phyloP scores from a whole-genome alignment of 2,888 invertebrate genomes.

The Trisateles emortualis region DNA sequence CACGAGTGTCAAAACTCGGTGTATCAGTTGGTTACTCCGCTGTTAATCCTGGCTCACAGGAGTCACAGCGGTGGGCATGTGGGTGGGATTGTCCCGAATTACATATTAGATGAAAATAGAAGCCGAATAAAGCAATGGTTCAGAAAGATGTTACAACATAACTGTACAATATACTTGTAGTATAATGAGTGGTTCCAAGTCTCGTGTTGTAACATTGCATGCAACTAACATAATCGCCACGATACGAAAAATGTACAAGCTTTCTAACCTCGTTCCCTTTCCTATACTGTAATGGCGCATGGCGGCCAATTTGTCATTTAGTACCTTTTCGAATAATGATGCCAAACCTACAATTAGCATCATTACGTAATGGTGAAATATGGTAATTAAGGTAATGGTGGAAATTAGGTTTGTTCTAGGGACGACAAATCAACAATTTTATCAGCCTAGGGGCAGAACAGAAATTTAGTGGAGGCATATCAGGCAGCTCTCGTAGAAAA shows the following conservation, averaged over 20 bases:
- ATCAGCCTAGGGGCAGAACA: too few species aligned
- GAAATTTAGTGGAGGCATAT: too few species aligned
- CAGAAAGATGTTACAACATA: constrained; percentile 65
- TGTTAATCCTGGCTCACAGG: too few species aligned
- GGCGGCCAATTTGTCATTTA: constrained; percentile 45
- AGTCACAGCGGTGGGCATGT: too few species aligned
- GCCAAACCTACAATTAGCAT: too few species aligned
- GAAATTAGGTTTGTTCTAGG: background rate
- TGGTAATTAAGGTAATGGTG: background rate
- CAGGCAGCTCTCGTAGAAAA: too few species aligned
- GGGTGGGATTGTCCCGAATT: too few species aligned
- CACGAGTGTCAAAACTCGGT: too few species aligned
- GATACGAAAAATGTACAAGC: constrained; percentile 64
- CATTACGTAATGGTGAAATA: background rate
- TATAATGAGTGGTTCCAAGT: constrained; percentile 67
- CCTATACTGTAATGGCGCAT: constrained; percentile 55
- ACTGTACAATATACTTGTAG: constrained; percentile 55
- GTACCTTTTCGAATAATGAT: constrained; percentile 27
- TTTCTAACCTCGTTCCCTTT: constrained; percentile 78
- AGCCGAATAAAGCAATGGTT: constrained; percentile 46
- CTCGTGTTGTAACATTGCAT: constrained; percentile 69
- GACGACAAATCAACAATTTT: too few species aligned
- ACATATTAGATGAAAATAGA: constrained; percentile 29
- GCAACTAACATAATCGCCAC: constrained; percentile 53
- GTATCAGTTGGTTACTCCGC: too few species aligned